Conservation (phyloP, 2,888 invertebrate genomes). For the Volucella zonaria region DNA sequence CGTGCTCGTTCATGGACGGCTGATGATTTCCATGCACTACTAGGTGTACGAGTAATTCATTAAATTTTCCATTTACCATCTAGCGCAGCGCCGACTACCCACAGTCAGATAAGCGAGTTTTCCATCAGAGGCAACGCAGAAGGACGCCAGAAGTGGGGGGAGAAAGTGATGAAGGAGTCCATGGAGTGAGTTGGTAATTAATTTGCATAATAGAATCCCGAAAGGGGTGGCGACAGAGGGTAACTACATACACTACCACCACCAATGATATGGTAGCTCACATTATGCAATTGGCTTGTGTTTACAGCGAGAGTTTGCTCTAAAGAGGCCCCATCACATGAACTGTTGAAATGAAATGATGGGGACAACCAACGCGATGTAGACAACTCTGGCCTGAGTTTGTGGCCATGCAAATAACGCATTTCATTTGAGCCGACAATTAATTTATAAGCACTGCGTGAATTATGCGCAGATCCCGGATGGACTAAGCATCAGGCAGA, state of each 20-base stretch:
- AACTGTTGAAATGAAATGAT: constrained; percentile 11
- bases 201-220: constrained; percentile 71
- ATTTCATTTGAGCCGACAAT: constrained; percentile 75
- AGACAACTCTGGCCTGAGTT: constrained; percentile 23
- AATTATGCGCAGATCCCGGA: constrained; percentile 69
- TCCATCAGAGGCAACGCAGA: not conserved
- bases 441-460: constrained; percentile 74
- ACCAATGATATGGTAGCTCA: constrained; percentile 43
- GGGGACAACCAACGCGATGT: constrained; percentile 23
- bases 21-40: constrained; percentile 60
- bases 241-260: not conserved
- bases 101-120: constrained; percentile 54
- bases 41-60: constrained; percentile 54
- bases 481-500: constrained; percentile 50
- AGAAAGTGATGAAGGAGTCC: constrained; percentile 70
- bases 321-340: constrained; percentile 8
- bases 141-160: constrained; percentile 26
- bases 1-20: constrained; percentile 56
- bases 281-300: constrained; percentile 68
- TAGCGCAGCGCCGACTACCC: constrained; percentile 24
- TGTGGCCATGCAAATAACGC: constrained; percentile 65
- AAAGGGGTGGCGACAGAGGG: constrained; percentile 6
- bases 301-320: not conserved
- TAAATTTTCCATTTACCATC: constrained; percentile 59
- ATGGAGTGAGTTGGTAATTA: constrained; percentile 67